phyloP scores from a whole-genome alignment of 2,113 vertebrate genomes.

The Misgurnus mizolepis region DNA sequence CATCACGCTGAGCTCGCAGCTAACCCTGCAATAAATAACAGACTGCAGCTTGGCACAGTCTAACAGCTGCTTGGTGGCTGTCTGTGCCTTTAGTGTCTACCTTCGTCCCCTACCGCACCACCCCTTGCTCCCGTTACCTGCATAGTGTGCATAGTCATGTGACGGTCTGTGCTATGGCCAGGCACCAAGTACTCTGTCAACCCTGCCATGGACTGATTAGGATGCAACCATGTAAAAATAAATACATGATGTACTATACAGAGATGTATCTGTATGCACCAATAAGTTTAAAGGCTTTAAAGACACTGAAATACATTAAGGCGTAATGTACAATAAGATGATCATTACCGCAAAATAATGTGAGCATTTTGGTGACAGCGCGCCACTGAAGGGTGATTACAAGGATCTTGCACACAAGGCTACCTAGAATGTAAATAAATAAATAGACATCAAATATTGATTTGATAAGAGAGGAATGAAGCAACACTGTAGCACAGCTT shows the following conservation, averaged over 20 bases:
- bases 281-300: not conserved
- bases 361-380: too few species aligned
- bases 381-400: too few species aligned
- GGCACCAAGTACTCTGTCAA: conserved; percentile 22
- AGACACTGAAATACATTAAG: not conserved
- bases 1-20: conserved; percentile 69
- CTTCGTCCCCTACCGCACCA: conserved; percentile 25
- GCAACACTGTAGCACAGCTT: too few species aligned
- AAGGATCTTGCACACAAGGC: too few species aligned
- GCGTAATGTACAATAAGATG: not conserved
- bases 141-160: conserved; percentile 21
- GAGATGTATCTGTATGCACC: not conserved
- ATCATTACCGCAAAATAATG: not conserved
- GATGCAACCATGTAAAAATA: conserved; percentile 25
- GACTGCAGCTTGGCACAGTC: conserved; percentile 64
- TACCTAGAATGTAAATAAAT: too few species aligned
- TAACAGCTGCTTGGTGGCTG: conserved; percentile 71
- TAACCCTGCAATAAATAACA: conserved; percentile 76
- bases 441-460: too few species aligned
- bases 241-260: not conserved
- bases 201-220: conserved; percentile 15
- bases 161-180: conserved; percentile 13
- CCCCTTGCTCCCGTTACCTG: conserved; percentile 41
- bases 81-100: conserved; percentile 46
- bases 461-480: too few species aligned